Percentiles rank a stretch among this genome's conserved stretches.
Evolutionary conservation across 2,888 invertebrate species (phyloP).

Genomic region (Hedya salicella): DNA sequence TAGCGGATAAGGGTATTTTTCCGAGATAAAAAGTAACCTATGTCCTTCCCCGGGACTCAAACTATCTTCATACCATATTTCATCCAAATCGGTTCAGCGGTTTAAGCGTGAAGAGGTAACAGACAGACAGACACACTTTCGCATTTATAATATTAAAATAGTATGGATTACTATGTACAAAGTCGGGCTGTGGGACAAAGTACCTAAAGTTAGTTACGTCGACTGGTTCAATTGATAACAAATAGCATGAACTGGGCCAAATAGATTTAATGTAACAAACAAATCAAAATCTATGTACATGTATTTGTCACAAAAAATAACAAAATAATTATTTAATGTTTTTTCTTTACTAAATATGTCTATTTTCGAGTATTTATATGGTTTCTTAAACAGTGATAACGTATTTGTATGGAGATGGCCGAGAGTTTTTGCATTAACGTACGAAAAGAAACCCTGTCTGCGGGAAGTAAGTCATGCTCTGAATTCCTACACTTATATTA

Average conservation of each 20-base stretch:
- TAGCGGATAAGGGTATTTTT: too few species aligned
- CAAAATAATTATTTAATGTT: conserved; percentile 59
- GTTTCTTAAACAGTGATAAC: conserved; percentile 52
- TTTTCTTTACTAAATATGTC: conserved; percentile 70
- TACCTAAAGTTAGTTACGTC: background rate
- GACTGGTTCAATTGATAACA: too few species aligned
- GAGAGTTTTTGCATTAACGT: conserved; percentile 51
- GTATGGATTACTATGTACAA: too few species aligned
- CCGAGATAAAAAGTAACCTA: too few species aligned
- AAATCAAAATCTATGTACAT: conserved; percentile 66
- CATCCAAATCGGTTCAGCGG: too few species aligned
- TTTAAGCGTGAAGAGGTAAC: too few species aligned
- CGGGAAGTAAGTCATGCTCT: conserved; percentile 62
- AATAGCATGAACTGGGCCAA: conserved; percentile 51
- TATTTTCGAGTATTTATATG: conserved; percentile 70
- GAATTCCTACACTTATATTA: background rate
- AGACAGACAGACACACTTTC: too few species aligned
- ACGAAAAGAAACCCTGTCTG: conserved; percentile 65
- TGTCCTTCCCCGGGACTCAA: too few species aligned
- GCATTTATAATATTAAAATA: too few species aligned
- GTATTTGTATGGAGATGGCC: conserved; percentile 50
- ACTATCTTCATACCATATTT: too few species aligned
- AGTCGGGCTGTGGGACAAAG: background rate
- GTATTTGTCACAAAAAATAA: conserved; percentile 50
- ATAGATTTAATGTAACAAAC: conserved; percentile 67